Percentiles rank a stretch among this genome's conserved stretches.
Conservation (phyloP, 2,888 invertebrate genomes). For the Stenotaenia linearis region DNA sequence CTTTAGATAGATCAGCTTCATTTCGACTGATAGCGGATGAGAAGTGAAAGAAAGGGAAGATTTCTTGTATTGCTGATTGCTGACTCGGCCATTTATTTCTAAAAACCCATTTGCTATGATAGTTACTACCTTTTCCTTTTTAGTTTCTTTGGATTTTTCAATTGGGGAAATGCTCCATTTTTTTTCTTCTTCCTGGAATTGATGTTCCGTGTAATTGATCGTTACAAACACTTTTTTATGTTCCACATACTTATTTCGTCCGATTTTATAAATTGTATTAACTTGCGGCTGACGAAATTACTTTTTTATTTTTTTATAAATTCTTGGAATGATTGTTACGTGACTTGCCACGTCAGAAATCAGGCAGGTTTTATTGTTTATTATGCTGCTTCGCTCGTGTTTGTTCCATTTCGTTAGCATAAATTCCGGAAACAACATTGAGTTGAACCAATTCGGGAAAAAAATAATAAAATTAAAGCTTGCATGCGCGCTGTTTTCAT, state of each 20-base stretch:
- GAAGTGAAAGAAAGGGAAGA: background rate
- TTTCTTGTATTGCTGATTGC: background rate
- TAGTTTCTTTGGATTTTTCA: background rate
- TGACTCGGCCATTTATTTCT: background rate
- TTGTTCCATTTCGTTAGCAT: background rate
- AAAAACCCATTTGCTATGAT: background rate
- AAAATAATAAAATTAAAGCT: background rate
- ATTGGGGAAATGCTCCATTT: background rate
- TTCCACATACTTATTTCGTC: background rate
- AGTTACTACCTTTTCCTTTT: background rate
- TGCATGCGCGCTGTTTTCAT: background rate
- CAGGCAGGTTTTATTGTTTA: background rate
- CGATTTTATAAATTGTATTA: background rate
- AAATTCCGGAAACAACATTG: background rate
- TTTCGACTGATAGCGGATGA: background rate
- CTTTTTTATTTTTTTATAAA: too few species aligned
- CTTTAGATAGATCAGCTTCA: background rate
- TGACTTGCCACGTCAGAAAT: background rate
- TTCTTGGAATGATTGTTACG: too few species aligned
- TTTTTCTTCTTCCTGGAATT: background rate
- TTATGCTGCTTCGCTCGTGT: background rate
- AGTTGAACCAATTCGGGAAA: background rate
- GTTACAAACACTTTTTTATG: background rate
- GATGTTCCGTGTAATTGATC: background rate
- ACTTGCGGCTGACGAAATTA: background rate